phyloP scores from a whole-genome alignment of 2,113 vertebrate species.

The Amia ocellicauda region DNA sequence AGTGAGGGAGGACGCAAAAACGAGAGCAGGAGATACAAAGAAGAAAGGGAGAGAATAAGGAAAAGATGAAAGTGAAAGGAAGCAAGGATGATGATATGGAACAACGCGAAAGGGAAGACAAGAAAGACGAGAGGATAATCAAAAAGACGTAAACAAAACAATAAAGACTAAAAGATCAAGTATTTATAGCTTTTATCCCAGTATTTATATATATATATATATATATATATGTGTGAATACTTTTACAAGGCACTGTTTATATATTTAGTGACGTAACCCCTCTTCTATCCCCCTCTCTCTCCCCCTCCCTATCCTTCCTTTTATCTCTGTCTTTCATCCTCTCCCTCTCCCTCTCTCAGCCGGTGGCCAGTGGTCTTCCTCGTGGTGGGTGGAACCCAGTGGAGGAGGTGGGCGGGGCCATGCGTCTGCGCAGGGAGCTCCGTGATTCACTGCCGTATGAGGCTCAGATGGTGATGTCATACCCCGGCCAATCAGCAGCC shows the following conservation, averaged over 20 bases:
- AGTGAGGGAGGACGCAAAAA: too few relatives aligned
- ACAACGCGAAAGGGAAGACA: too few relatives aligned
- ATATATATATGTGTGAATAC: too few relatives aligned
- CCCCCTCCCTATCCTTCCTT: neutral
- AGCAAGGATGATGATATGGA: neutral
- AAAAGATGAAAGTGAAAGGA: neutral
- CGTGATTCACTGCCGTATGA: conserved; percentile 55
- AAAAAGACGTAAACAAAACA: too few relatives aligned
- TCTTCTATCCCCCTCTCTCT: neutral
- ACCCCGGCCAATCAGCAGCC: conserved; percentile 30
- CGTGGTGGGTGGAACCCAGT: conserved; percentile 40
- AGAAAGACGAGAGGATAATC: too few relatives aligned
- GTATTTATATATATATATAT: too few relatives aligned
- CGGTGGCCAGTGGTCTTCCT: conserved; percentile 42
- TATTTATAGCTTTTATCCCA: too few relatives aligned
- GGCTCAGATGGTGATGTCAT: conserved; percentile 57
- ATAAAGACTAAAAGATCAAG: too few relatives aligned
- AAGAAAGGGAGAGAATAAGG: neutral
- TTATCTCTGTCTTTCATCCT: neutral
- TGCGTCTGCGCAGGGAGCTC: conserved; percentile 57
- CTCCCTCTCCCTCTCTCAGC: conserved; percentile 35
- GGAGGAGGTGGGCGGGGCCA: conserved; percentile 25
- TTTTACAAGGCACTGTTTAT: neutral
- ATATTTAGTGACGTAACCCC: neutral
- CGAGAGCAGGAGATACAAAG: neutral